Evolutionary conservation across 2,113 vertebrate genomes (phyloP), one percentile per base, ranked within the genome.

Genomic region (Neogobius melanostomus): DNA sequence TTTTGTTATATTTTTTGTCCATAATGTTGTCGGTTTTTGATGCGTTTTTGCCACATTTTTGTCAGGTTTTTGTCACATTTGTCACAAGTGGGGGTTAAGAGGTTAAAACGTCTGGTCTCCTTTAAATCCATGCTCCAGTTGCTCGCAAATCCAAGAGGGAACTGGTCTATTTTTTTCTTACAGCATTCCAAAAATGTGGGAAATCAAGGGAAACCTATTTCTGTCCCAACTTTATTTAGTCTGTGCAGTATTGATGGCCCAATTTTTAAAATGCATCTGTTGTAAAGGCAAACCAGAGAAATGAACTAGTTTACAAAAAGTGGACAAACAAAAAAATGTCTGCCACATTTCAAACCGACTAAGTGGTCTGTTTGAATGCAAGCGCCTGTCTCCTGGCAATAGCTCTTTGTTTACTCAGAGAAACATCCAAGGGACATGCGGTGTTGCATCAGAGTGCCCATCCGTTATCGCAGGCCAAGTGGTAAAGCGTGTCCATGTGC

Each of bases 91-190:
- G 21, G 21, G 21, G 21, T 21, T 21, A 21, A 21, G 21, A 21
- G 21, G 21, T 74, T 21, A 72, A 57, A 52, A 42, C 50, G 44
- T 71, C 7, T 1, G 61, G 79, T 72, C 61, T 43, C 68, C 78
- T 84, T 83, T 82, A 82, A 85, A 74, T 12, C 44, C 57, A 60
- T 62, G 83, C 80, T 82, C 72, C 62, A 77, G 72, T 84, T 85
- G 54, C 74, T 75, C 76, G 64, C 53, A 61, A 68, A 63, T 44
- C 50, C 59, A 69, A 65, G 56, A 16, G 63, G 48, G 16, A 66
- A 67, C 43, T 81, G 64, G 51, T 11, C 51, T 66, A 15, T 53
- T 71, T 74, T 72, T 36, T 36, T 36, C 4, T 65, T 43, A 42
- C 12, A 5, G 36, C 68, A 73, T 66, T 64, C 66, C 66, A 72